Conservation (phyloP, 2,888 invertebrate species). For the Coenonympha glycerion region DNA sequence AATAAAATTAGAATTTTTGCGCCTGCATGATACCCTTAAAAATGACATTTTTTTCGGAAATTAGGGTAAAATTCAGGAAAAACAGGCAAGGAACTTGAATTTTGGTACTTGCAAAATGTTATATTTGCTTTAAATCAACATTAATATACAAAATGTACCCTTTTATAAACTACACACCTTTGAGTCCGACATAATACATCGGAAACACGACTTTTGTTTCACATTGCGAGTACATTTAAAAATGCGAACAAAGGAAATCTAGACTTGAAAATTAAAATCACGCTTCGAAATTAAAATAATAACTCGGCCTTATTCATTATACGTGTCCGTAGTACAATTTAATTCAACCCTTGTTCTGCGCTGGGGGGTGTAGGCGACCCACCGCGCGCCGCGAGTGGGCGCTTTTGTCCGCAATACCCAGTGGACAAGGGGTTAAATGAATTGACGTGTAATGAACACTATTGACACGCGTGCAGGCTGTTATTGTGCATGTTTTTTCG, state of each 20-base stretch:
- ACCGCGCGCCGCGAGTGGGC: constrained; percentile 50
- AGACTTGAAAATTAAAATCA: constrained; percentile 19
- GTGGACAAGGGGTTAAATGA: constrained; percentile 43
- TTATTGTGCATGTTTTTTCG: constrained; percentile 33
- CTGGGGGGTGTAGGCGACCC: constrained; percentile 48
- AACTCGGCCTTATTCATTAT: constrained; percentile 16
- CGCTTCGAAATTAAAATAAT: constrained; percentile 25
- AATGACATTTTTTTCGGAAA: too few relatives aligned
- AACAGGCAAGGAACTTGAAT: too few relatives aligned
- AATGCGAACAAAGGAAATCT: constrained; percentile 14
- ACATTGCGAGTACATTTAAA: constrained; percentile 5
- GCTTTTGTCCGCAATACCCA: constrained; percentile 28
- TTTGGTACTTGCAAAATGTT: too few relatives aligned
- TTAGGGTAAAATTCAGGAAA: too few relatives aligned
- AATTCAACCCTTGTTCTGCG: constrained; percentile 24
- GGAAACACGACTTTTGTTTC: constrained; percentile 4
- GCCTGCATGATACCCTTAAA: too few relatives aligned
- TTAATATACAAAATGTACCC: too few relatives aligned
- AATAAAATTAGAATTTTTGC: too few relatives aligned
- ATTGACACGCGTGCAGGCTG: constrained; percentile 40
- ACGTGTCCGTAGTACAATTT: constrained; percentile 16
- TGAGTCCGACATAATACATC: neutral
- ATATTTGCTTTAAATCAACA: too few relatives aligned
- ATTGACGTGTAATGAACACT: constrained; percentile 57
- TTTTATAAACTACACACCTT: neutral